phyloP scores from a whole-genome alignment of 2,888 invertebrate species.

The Tortricodes alternella region DNA sequence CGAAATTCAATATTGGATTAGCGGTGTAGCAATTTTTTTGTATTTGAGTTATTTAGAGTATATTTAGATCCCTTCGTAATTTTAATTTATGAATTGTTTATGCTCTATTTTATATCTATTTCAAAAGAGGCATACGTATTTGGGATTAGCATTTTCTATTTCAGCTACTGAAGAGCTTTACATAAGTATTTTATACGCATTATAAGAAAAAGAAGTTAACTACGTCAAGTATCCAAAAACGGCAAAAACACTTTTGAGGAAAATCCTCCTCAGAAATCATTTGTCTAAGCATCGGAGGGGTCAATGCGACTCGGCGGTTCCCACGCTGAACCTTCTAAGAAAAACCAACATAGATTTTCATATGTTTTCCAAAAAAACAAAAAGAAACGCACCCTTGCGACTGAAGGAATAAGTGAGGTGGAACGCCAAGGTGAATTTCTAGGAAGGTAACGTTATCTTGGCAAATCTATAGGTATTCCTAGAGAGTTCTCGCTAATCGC shows the following conservation, averaged over 20 bases:
- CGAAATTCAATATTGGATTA: conserved; percentile 20
- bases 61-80: no score
- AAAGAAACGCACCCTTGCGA: conserved; percentile 40
- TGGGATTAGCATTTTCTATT: no score
- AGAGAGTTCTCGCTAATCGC: conserved; percentile 76
- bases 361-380: conserved; percentile 18
- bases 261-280: conserved; percentile 71
- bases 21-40: conserved; percentile 1
- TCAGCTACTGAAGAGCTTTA: no score
- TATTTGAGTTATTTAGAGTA: neutral
- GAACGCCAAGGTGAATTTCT: neutral
- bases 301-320: conserved; percentile 74
- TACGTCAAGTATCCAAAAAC: conserved; percentile 37
- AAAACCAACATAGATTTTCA: conserved; percentile 35
- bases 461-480: conserved; percentile 65
- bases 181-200: no score
- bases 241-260: conserved; percentile 62
- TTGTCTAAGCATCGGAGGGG: conserved; percentile 76
- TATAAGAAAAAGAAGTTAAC: neutral
- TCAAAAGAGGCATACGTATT: no score
- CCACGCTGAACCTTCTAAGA: conserved; percentile 66
- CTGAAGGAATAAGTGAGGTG: conserved; percentile 24
- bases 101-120: no score
- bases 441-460: conserved; percentile 37
- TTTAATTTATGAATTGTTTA: no score